These are phyloP conservation scores for Eristalis intricaria DNA, from an alignment of 2,888 invertebrate genomes.

Conservation along the genomic window DNA sequence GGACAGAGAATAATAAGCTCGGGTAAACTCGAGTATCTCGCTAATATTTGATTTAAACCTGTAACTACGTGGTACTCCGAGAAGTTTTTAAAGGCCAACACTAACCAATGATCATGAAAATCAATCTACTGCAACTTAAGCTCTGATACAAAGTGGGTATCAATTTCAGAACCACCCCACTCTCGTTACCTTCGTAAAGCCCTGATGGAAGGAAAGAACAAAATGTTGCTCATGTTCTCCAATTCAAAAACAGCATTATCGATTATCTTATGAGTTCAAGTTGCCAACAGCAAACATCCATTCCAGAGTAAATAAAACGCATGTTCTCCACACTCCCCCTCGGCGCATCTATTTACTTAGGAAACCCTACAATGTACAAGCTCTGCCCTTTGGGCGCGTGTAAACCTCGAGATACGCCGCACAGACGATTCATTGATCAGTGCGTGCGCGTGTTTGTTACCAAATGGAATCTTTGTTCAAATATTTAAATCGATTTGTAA, in stretches of 20 bases:
- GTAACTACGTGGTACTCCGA: too few relatives aligned
- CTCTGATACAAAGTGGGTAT: too few relatives aligned
- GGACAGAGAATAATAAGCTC: too few relatives aligned
- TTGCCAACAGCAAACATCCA: neutral
- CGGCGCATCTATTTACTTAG: neutral
- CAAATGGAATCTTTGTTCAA: slow-evolving; percentile 18
- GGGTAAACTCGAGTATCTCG: too few relatives aligned
- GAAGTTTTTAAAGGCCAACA: too few relatives aligned
- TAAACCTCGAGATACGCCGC: neutral
- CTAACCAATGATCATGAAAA: too few relatives aligned
- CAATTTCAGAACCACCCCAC: too few relatives aligned
- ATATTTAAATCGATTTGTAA: slow-evolving; percentile 41
- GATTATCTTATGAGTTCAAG: neutral
- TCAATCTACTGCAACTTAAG: too few relatives aligned
- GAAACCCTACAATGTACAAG: neutral
- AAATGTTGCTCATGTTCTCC: too few relatives aligned
- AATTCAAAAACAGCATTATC: neutral
- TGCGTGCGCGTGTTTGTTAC: neutral
- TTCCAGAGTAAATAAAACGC: neutral
- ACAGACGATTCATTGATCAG: slow-evolving; percentile 17
- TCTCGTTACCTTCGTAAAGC: neutral
- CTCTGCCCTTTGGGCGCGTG: neutral
- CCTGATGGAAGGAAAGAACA: neutral
- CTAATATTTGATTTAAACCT: too few relatives aligned
- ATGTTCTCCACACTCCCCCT: neutral